Conservation (phyloP, 2,113 vertebrate genomes). For the Colinus virginianus region DNA sequence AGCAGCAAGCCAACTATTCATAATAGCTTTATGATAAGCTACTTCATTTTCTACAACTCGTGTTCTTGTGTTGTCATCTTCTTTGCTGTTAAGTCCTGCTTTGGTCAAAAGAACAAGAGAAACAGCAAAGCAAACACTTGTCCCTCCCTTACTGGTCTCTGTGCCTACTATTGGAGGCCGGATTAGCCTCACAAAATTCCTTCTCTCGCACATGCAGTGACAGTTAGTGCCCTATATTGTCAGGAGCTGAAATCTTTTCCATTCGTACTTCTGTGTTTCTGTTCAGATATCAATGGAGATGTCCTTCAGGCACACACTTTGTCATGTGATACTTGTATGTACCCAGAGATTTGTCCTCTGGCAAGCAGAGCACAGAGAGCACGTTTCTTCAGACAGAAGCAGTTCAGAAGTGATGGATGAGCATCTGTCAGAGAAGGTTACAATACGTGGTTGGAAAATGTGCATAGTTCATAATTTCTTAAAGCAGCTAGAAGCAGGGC, state of each 20-base stretch:
- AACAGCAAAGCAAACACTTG: background rate
- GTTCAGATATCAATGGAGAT: background rate
- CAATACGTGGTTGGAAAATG: background rate
- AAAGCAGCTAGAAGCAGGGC: background rate
- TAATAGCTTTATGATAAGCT: constrained; percentile 47
- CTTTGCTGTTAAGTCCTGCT: constrained; percentile 4
- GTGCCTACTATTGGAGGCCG: accelerated
- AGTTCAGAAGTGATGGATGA: background rate
- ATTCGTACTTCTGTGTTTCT: background rate
- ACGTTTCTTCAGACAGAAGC: background rate
- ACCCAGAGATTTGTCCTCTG: background rate
- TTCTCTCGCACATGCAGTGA: background rate
- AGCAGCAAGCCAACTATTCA: constrained; percentile 21
- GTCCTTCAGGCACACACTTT: background rate
- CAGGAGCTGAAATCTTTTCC: background rate
- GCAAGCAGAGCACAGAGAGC: background rate
- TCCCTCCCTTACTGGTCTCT: background rate
- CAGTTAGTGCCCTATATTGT: background rate
- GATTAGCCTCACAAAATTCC: background rate
- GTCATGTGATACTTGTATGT: background rate
- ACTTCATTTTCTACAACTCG: background rate
- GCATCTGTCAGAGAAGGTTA: background rate
- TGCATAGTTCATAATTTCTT: background rate
- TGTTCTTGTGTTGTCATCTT: constrained; percentile 40
- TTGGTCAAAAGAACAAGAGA: background rate